Evolutionary conservation across 2,113 vertebrate genomes (phyloP).

Genomic region (Fulica atra): DNA sequence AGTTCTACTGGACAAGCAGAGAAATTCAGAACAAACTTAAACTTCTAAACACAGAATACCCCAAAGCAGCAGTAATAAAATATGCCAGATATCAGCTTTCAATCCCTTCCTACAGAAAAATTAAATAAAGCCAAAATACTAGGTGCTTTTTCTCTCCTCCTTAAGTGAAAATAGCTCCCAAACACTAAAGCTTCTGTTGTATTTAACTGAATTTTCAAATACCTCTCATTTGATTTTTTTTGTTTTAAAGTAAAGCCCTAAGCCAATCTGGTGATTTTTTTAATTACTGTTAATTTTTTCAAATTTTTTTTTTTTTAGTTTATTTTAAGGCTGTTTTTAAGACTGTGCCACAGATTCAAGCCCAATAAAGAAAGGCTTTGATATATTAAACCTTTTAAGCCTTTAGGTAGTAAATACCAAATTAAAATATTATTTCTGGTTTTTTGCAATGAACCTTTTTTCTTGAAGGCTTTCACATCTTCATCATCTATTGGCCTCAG

Average conservation of each 20-base stretch:
- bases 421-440: neutral
- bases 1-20: neutral
- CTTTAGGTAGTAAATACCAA: neutral
- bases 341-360: neutral
- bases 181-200: neutral
- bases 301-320: neutral
- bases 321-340: neutral
- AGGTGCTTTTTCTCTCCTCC: neutral
- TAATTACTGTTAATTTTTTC: neutral
- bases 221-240: neutral
- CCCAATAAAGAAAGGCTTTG: neutral
- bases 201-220: neutral
- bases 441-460: neutral
- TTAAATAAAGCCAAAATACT: neutral
- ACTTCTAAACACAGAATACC: neutral
- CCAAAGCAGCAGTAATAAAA: neutral
- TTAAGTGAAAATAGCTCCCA: neutral
- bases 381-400: neutral
- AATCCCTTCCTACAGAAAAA: neutral
- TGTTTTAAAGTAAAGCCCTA: neutral
- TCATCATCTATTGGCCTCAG: neutral
- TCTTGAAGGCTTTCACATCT: neutral
- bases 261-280: neutral
- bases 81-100: neutral
- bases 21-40: neutral